A percentile compares a stretch with the other conserved stretches of the same genome.
Evolutionary conservation across 2,797 vertebrate species (phyloP).

Genomic region (Tokudaia tokunoshimensis): DNA sequence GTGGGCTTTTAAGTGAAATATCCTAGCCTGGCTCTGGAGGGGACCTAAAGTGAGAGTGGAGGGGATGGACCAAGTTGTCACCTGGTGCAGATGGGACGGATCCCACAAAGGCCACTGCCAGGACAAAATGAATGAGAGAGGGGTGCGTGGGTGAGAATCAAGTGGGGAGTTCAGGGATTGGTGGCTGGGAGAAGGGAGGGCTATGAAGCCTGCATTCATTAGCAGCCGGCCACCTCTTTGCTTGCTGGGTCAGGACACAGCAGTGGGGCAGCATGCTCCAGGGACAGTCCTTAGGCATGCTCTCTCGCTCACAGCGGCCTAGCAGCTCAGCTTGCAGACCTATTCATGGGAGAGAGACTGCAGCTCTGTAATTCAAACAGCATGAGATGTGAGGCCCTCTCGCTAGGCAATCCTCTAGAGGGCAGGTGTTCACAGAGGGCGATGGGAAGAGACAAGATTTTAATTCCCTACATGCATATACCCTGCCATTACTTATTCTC

Average conservation of each 20-base stretch:
- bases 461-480: constrained; percentile 62
- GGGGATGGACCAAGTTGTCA: neutral
- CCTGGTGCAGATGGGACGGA: neutral
- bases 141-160: neutral
- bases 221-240: neutral
- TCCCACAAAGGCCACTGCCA: neutral
- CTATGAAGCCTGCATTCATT: constrained; percentile 55
- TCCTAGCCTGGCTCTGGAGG: neutral
- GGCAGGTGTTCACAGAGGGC: constrained; percentile 30
- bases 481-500: constrained; percentile 15
- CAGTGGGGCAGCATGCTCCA: neutral
- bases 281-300: constrained; percentile 12
- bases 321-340: constrained; percentile 40
- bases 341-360: constrained; percentile 70
- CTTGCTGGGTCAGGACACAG: constrained; percentile 49
- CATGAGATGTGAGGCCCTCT: constrained; percentile 28
- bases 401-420: constrained; percentile 55
- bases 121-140: neutral
- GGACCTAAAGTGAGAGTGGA: neutral
- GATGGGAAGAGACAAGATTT: constrained; percentile 56
- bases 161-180: neutral
- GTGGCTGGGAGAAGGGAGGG: neutral
- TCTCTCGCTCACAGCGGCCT: constrained; percentile 68
- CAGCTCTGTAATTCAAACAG: constrained; percentile 67
- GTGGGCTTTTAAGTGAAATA: neutral